Base-by-base conservation (phyloP, 2,888 invertebrate genomes). In the Hypolimnas misippus region DNA sequence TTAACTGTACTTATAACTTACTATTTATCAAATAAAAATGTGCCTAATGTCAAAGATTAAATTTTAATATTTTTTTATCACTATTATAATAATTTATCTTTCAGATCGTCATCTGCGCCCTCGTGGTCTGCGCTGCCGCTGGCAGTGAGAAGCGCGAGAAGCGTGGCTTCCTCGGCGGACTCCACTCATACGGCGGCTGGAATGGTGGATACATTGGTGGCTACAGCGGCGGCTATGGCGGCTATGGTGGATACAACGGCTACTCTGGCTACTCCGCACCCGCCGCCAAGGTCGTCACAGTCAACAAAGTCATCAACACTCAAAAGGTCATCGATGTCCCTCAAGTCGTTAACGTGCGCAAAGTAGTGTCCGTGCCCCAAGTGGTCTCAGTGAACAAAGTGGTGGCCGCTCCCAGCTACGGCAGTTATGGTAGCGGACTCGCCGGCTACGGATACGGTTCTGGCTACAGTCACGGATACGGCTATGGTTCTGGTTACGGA, bases 341-440 rank as follows among this genome's bases (percentile, higher is more conserved):
- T 10, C 77, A 81, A 63, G 77, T 81, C 10, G 74, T 83, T 42
- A 70, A 72, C 38, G 80, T 82, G 12, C 80, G 75, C 65, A 84
- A 81, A 65, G 73, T 82, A 29, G 78, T 87, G 67, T 75, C 78
- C 54, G 81, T 80, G 63, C 83, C 80, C n/a, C 78, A 81, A 71
- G 82, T 82, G 65, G 78, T 84, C 69, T 76, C 84, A 57, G 83
- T 84, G 58, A 86, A 86, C 72, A 73, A 76, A 67, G 77, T 83
- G 51, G 80, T 87, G 57, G 75, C 84, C 46, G 73, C 77, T 25
- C 73, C 76, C 59, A 68, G 70, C 57, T 63, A 60, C 19, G 33
- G 38, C 50, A 62, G 72, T 80, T 56, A 72, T 75, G 62, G 67
- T 71, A 57, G 68, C 60, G 58, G 59, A 14, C 56, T 67, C 50